phyloP scores from a whole-genome alignment of 2,888 invertebrate genomes.

The Theodoxus fluviatilis region DNA sequence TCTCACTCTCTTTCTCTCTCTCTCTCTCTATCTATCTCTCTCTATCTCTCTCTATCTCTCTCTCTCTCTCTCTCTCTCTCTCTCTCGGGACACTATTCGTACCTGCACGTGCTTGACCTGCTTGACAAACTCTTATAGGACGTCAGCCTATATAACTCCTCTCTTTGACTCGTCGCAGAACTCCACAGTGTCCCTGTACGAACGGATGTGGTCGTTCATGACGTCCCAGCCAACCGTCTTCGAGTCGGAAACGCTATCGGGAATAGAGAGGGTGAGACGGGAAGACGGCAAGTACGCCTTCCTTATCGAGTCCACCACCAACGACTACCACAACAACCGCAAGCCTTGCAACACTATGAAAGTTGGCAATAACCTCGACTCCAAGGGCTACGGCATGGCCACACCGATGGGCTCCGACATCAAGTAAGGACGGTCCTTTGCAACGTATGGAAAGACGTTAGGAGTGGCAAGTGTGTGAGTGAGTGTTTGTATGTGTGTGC shows the following conservation, averaged over 20 bases:
- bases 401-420: slow-evolving; percentile 56
- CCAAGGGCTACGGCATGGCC: slow-evolving; percentile 92
- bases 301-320: slow-evolving; percentile 70
- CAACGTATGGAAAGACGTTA: neutral
- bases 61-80: too few species aligned
- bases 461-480: neutral
- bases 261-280: slow-evolving; percentile 81
- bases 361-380: slow-evolving; percentile 82
- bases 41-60: too few species aligned
- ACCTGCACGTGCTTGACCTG: slow-evolving; percentile 19
- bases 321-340: slow-evolving; percentile 81
- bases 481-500: neutral
- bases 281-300: slow-evolving; percentile 68
- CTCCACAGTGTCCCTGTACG: slow-evolving; percentile 87
- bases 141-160: too few species aligned
- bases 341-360: slow-evolving; percentile 73
- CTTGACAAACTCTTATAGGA: neutral
- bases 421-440: slow-evolving; percentile 29
- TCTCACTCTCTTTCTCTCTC: too few species aligned
- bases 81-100: too few species aligned
- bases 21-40: too few species aligned
- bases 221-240: slow-evolving; percentile 77
- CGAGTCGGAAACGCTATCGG: slow-evolving; percentile 81
- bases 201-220: slow-evolving; percentile 96
- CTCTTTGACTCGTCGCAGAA: too few species aligned